Conservation (phyloP, 2,888 invertebrate genomes). For the Himalopsyche kuldschensis region DNA sequence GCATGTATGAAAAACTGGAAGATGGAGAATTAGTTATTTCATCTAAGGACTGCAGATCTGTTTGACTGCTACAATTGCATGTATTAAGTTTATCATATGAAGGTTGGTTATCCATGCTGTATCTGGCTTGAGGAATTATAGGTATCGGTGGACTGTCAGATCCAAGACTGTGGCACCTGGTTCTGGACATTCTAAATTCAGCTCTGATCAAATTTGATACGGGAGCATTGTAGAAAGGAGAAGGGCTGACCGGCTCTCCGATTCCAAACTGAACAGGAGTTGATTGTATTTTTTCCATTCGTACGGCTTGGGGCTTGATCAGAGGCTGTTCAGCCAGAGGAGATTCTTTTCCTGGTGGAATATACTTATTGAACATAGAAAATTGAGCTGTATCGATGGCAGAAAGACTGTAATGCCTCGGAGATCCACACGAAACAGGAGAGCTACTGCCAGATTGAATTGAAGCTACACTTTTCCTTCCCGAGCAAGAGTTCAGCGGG, state of each 20-base stretch:
- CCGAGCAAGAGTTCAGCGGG: slow-evolving; percentile 62
- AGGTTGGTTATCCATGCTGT: slow-evolving; percentile 64
- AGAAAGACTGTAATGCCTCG: slow-evolving; percentile 71
- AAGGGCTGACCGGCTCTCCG: slow-evolving; percentile 65
- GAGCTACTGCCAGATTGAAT: slow-evolving; percentile 49
- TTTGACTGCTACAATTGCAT: slow-evolving; percentile 74
- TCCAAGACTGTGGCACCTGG: slow-evolving; percentile 70
- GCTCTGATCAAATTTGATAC: slow-evolving; percentile 33
- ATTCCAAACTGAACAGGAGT: slow-evolving; percentile 68
- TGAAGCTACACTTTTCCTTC: slow-evolving; percentile 52
- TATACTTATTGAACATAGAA: slow-evolving; percentile 54
- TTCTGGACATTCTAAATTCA: slow-evolving; percentile 44
- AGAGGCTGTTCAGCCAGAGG: slow-evolving; percentile 53
- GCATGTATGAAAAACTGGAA: slow-evolving; percentile 54
- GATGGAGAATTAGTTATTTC: slow-evolving; percentile 56
- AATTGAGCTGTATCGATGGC: slow-evolving; percentile 64
- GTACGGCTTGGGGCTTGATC: slow-evolving; percentile 46
- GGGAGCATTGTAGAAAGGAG: slow-evolving; percentile 28
- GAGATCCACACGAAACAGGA: slow-evolving; percentile 59
- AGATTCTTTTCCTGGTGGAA: slow-evolving; percentile 52
- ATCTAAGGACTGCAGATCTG: slow-evolving; percentile 69
- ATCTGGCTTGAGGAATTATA: slow-evolving; percentile 59
- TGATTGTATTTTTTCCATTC: slow-evolving; percentile 45
- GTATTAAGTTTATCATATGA: slow-evolving; percentile 53
- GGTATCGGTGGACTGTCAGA: slow-evolving; percentile 60